Evolutionary conservation across 2,888 invertebrate species (phyloP).

Genomic region (Mayetiola destructor): DNA sequence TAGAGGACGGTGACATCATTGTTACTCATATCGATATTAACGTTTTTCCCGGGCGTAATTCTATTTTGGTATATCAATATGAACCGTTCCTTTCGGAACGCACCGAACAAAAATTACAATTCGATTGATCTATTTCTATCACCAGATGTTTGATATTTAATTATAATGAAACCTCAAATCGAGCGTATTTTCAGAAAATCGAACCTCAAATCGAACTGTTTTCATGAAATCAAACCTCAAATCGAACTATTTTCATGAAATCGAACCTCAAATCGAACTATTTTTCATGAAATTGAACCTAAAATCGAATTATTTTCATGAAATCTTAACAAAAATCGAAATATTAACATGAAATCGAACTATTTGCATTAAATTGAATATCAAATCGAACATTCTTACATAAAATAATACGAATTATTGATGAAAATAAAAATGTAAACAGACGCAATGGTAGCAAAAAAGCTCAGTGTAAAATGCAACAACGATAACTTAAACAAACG

Average conservation of each 20-base stretch:
- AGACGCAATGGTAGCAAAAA: constrained; percentile 1
- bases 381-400: constrained; percentile 1
- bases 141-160: constrained; percentile 7
- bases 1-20: constrained; percentile 11
- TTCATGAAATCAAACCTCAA: neutral
- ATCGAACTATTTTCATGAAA: constrained; percentile 6
- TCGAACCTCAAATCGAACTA: neutral
- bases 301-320: neutral
- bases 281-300: neutral
- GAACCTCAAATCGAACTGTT: constrained; percentile 8
- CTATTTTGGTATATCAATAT: constrained; percentile 9
- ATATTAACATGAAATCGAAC: constrained; percentile 1
- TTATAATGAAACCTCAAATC: constrained; percentile 6
- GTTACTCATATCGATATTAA: constrained; percentile 8
- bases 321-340: constrained; percentile 1
- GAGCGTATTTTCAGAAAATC: constrained; percentile 4
- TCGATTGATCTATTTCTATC: constrained; percentile 6
- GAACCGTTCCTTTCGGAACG: constrained; percentile 10
- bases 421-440: neutral
- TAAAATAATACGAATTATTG: neutral
- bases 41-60: constrained; percentile 9
- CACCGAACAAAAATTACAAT: constrained; percentile 9
- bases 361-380: neutral
- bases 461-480: constrained; percentile 1
- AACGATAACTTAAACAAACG: neutral